Base-by-base conservation (phyloP, 2,113 vertebrate genomes). In the Brachyhypopomus occidentalis region DNA sequence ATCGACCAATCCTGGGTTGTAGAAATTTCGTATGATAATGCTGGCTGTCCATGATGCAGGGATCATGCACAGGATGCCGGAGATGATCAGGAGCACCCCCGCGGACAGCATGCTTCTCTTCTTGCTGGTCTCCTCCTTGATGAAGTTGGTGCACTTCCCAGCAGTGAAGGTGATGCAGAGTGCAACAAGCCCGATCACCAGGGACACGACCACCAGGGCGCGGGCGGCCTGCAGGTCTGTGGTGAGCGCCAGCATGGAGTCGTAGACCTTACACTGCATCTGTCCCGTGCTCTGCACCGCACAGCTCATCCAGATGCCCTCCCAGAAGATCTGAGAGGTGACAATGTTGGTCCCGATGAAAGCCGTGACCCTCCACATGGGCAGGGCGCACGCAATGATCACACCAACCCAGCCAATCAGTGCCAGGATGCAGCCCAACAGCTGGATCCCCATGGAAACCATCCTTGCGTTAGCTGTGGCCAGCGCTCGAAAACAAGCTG, bases 281-380 rank as follows among this genome's bases (percentile, higher is more conserved):
- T 89, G 83, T 2, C 88, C 84, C 0, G 88, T 90, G 80, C 81
- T 89, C 84, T 88, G 84, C 9, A 86, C 83, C 16, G 88, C 84
- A 3, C 87, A 90, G 83, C 56, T 88, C 88, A 89, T 87, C 89
- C 89, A 90, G 70, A 90, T 86, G 19, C 88, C 86, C 64, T 90
- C 86, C 89, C 89, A 90, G 58, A 79, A 80, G 48, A 83, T 85
- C 83, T 89, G 87, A 2, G 88, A 59, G 0, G 86, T 87, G 52
- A 89, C 84, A 19, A 87, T 88, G 81, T 88, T 90, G 81, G 22
- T 84, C 16, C 89, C 87, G 12, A 88, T 81, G 80, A 89, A 90
- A 9, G 87, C 84, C 0, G 88, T 78, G 5, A 90, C 87, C 56
- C 74, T 80, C 88, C 89, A 90, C 87, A 84, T 87, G 82, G 86